A percentile compares a stretch with the other conserved stretches of the same genome.
Conservation (phyloP, 2,113 vertebrate genomes). For the Dinomys branickii region DNA sequence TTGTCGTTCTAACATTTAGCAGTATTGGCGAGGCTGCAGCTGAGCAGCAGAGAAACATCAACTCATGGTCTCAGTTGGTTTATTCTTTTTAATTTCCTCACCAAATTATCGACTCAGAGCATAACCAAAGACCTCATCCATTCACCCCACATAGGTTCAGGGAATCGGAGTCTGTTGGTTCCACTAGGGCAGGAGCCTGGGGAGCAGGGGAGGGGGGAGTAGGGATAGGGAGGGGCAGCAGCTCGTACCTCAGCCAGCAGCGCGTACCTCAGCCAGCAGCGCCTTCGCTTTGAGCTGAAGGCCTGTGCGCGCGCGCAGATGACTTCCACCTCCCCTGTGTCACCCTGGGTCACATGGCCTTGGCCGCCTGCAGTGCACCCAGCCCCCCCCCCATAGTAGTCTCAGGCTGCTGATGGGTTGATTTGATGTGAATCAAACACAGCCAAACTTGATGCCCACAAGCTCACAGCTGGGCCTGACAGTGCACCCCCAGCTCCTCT, state of each 20-base stretch:
- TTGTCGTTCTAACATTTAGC: neutral
- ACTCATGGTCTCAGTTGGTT: neutral
- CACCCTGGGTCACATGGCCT: neutral
- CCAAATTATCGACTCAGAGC: conserved; percentile 70
- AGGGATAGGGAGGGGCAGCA: conserved; percentile 33
- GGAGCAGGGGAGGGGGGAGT: neutral
- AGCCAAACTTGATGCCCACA: conserved; percentile 13
- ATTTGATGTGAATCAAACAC: conserved; percentile 19
- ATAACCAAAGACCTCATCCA: conserved; percentile 85
- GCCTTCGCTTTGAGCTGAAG: conserved; percentile 57
- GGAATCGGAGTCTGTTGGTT: neutral
- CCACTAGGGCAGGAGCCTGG: neutral
- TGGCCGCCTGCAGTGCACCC: neutral
- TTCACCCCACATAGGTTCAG: conserved; percentile 21
- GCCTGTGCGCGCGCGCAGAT: neutral
- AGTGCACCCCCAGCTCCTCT: neutral
- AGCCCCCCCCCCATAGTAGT: neutral
- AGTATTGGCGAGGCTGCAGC: neutral
- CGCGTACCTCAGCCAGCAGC: conserved; percentile 66
- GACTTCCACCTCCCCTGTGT: conserved; percentile 29
- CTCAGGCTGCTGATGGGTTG: conserved; percentile 60
- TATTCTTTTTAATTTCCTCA: conserved; percentile 61
- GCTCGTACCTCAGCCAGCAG: conserved; percentile 66
- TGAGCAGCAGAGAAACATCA: neutral
- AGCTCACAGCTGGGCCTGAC: conserved; percentile 28